phyloP scores from a whole-genome alignment of 2,113 vertebrate species.

The Tenebrosternarchus preto region DNA sequence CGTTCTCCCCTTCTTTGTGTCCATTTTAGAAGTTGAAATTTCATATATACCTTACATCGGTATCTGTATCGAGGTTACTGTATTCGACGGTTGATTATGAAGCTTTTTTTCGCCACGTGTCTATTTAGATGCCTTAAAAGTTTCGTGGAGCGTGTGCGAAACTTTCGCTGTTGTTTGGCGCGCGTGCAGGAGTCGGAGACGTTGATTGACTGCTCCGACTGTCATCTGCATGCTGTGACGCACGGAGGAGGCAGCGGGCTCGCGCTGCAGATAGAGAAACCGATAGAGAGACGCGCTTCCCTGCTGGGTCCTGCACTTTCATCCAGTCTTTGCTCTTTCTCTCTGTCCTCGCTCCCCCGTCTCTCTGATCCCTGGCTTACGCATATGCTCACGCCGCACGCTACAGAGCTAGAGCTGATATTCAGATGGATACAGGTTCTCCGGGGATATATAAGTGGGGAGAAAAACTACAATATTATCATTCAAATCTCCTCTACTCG shows the following conservation, averaged over 20 bases:
- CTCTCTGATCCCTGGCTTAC: conserved; percentile 26
- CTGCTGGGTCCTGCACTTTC: conserved; percentile 65
- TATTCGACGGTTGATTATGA: neutral
- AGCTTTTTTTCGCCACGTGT: neutral
- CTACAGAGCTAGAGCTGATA: conserved; percentile 34
- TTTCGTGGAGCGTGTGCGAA: neutral
- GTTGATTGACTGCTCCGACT: conserved; percentile 28
- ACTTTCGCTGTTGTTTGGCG: neutral
- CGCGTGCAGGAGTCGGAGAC: neutral
- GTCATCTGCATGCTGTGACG: conserved; percentile 10
- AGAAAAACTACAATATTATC: conserved; percentile 49
- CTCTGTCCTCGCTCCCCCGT: conserved; percentile 51
- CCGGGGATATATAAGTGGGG: conserved; percentile 55
- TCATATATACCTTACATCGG: no score
- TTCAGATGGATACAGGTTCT: conserved; percentile 49
- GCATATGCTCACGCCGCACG: conserved; percentile 13
- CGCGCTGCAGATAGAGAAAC: conserved; percentile 23
- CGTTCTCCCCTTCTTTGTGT: no score
- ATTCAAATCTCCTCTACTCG: conserved; percentile 33
- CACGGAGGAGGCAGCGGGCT: conserved; percentile 15
- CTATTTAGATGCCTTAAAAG: neutral
- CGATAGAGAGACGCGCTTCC: conserved; percentile 59
- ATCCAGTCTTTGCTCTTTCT: conserved; percentile 51
- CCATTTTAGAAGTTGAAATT: no score
- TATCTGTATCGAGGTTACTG: no score